These are phyloP conservation scores for Herpetotheres cachinnans DNA, from an alignment of 2,113 vertebrate genomes.

Conservation along the genomic window DNA sequence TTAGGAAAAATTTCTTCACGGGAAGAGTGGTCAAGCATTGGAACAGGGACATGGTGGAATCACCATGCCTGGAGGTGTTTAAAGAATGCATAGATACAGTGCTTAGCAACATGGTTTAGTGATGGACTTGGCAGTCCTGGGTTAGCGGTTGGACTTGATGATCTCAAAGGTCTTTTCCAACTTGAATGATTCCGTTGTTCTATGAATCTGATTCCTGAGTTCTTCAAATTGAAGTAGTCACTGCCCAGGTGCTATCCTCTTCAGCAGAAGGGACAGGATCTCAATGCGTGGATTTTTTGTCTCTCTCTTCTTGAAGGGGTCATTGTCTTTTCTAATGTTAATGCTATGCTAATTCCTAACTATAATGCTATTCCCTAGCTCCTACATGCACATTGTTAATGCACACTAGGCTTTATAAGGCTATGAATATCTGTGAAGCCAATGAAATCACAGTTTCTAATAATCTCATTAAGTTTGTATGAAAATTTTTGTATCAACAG, in stretches of 20 bases:
- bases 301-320: not conserved
- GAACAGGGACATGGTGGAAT: not conserved
- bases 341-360: not conserved
- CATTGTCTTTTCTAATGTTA: not conserved
- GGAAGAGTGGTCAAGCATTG: not conserved
- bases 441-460: not conserved
- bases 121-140: not conserved
- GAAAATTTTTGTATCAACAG: not conserved
- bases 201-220: not conserved
- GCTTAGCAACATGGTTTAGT: not conserved
- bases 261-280: not conserved
- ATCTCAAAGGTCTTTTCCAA: not conserved
- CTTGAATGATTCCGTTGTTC: not conserved
- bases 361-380: not conserved
- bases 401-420: not conserved
- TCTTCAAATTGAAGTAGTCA: not conserved
- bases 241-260: not conserved
- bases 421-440: not conserved
- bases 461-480: not conserved
- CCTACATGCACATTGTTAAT: not conserved
- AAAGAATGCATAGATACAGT: not conserved
- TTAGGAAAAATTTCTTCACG: not conserved
- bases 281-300: not conserved
- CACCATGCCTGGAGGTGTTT: not conserved
- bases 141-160: fast-evolving